Percentiles rank a stretch among this genome's conserved stretches.
These are phyloP conservation scores for Drosophila virilis DNA, from an alignment of 1,140 invertebrate species.

Conservation along the genomic window DNA sequence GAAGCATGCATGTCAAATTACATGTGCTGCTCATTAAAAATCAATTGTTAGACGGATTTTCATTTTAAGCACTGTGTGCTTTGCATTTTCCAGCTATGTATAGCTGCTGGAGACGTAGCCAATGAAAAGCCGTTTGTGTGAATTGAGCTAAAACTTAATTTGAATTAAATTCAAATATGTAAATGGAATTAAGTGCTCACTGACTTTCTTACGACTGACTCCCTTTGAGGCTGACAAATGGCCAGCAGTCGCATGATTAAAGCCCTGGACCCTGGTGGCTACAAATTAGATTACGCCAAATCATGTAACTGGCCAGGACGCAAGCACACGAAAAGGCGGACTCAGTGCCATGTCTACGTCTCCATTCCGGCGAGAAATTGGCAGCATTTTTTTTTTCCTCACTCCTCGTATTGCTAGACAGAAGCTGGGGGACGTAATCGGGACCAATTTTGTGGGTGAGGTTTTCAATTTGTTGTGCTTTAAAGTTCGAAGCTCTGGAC, in stretches of 20 bases:
- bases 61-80: too few relatives aligned
- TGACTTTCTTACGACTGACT: conserved; percentile 25
- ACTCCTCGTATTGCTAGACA: conserved; percentile 5
- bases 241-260: conserved; percentile 44
- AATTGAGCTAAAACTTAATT: conserved; percentile 28
- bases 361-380: conserved; percentile 8
- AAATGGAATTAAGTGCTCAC: conserved; percentile 50
- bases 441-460: conserved; percentile 34
- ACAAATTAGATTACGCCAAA: conserved; percentile 50
- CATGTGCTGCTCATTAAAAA: too few relatives aligned
- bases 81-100: too few relatives aligned
- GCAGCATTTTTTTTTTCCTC: conserved; percentile 5
- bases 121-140: not conserved
- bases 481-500: conserved; percentile 40
- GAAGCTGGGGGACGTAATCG: conserved; percentile 9
- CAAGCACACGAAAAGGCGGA: conserved; percentile 41
- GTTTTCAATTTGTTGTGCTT: conserved; percentile 48
- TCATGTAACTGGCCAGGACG: conserved; percentile 32
- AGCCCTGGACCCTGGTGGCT: conserved; percentile 13
- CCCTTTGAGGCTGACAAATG: conserved; percentile 44
- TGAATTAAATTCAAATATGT: conserved; percentile 48
- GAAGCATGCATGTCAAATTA: not conserved
- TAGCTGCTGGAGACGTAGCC: too few relatives aligned
- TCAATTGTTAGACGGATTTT: not conserved
- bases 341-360: conserved; percentile 7